A percentile compares a stretch with the other conserved stretches of the same genome.
Conservation (phyloP, 2,113 vertebrate species). For the Madoqua kirkii region DNA sequence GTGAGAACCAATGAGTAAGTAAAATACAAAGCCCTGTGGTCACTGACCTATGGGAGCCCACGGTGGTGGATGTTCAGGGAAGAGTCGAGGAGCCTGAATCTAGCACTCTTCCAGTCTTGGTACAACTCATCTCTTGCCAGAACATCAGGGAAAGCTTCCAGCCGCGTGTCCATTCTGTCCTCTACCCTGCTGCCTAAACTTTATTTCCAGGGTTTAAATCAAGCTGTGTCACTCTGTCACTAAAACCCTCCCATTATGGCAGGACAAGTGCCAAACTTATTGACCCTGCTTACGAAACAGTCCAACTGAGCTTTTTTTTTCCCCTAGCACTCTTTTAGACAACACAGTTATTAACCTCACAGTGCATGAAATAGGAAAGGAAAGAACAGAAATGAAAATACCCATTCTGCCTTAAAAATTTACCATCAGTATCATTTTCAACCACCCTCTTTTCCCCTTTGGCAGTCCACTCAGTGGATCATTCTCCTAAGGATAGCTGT, state of each 20-base stretch:
- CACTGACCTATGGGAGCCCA: not conserved
- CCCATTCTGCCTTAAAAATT: not conserved
- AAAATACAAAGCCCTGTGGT: not conserved
- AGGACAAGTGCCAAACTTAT: not conserved
- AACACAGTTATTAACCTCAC: not conserved
- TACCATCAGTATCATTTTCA: not conserved
- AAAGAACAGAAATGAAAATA: not conserved
- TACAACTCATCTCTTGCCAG: not conserved
- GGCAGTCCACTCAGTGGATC: not conserved
- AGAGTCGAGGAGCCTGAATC: not conserved
- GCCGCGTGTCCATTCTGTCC: not conserved
- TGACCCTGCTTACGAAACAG: not conserved
- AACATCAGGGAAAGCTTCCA: not conserved
- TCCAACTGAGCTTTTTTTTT: not conserved
- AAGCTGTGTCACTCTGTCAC: not conserved
- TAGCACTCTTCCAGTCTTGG: not conserved
- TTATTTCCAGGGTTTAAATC: not conserved
- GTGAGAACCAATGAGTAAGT: not conserved
- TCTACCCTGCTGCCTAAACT: not conserved
- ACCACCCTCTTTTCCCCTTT: not conserved
- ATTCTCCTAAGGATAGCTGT: slow-evolving; percentile 37
- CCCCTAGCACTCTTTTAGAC: not conserved
- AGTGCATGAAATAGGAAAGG: not conserved
- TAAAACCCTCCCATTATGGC: not conserved
- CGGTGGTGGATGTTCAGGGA: rapidly evolving